Base-by-base conservation (phyloP, 2,888 invertebrate genomes). In the Erebia aethiops region DNA sequence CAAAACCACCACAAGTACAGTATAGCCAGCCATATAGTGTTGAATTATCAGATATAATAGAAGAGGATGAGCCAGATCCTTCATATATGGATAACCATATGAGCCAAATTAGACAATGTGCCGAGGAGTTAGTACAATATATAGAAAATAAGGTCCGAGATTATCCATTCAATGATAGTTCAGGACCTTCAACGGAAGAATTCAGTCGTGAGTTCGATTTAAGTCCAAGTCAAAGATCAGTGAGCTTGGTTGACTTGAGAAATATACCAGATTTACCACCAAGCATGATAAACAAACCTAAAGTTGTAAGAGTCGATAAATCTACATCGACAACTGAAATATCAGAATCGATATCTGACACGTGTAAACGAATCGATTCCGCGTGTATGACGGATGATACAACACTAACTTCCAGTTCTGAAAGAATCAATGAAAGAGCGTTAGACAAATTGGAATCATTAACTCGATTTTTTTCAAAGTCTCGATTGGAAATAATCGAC, bases 281-380 rank as follows among this genome's bases (percentile, higher is more conserved):
- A 0, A 91, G 91, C 62, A 85, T 90, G 86, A 87, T 92, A 2
- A 82, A 90, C 1, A 91, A 91, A 69, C 92, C 93, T 0, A 90
- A 83, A 81, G 90, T 92, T 0, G 71, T 83, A 0, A 88, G 79
- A 83, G 82, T 92, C 0, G 92, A 92, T 74, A 92, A 89, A 78
- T 89, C 92, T 0, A 93, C 93, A 0, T 93, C 93, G 0, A 93
- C 93, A 1, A 88, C 89, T 0, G 92, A 92, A 67, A 88, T 91
- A 67, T 88, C 89, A 0, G 91, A 92, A 68, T 89, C 91, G 0
- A 74, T 88, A 41, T 89, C 91, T 0, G 91, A 92, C 74, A 70
- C 85, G 41, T 90, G 88, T 0, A 87, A 77, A 74, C 79, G 87
- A 73, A 84, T 89, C 35, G 91, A 92, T 75, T 90, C 92, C 0